A percentile compares a stretch with the other conserved stretches of the same genome.
Evolutionary conservation across 2,797 vertebrate genomes (phyloP).

Genomic region (Hipposideros larvatus): DNA sequence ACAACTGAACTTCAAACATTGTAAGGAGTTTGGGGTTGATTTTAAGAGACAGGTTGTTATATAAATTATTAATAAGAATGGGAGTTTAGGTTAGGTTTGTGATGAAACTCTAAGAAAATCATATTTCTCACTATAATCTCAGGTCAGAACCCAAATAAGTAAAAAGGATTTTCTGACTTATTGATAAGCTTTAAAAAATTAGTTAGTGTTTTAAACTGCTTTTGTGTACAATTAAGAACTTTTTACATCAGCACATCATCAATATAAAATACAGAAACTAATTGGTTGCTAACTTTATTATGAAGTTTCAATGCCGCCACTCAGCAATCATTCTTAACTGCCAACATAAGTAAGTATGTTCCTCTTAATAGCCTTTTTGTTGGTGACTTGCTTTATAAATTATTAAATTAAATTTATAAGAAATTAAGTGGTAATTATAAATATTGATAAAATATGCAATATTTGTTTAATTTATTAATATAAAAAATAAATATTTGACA

Average conservation of each 20-base stretch:
- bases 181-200: neutral
- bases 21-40: neutral
- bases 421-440: neutral
- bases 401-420: neutral
- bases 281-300: neutral
- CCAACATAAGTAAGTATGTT: neutral
- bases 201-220: neutral
- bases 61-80: neutral
- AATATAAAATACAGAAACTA: neutral
- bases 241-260: neutral
- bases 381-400: neutral
- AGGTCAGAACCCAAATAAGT: neutral
- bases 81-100: neutral
- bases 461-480: neutral
- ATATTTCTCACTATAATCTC: neutral
- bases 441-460: neutral
- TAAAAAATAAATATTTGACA: neutral
- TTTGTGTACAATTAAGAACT: neutral
- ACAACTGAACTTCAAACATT: neutral
- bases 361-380: neutral
- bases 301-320: neutral
- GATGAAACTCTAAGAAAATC: slow-evolving; percentile 4
- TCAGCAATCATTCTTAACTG: neutral
- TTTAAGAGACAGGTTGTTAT: neutral
- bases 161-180: neutral